Evolutionary conservation across 2,888 invertebrate genomes (phyloP), one percentile per base, ranked within the genome.

Genomic region (Myopa tessellatipennis): DNA sequence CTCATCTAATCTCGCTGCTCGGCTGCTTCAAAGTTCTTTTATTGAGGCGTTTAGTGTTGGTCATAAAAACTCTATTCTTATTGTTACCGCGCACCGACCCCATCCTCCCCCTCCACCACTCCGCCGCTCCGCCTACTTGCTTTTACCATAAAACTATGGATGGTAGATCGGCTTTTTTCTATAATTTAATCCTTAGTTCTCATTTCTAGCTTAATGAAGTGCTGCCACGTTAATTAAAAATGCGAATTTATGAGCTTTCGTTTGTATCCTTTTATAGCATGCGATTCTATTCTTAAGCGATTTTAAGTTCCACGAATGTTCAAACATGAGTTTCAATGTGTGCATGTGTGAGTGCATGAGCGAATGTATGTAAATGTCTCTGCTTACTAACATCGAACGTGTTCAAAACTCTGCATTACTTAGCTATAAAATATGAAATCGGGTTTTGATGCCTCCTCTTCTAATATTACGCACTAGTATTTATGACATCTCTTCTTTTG

Each of bases 181-280:
- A 36, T 65, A 26, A 36, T 65, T 36, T 36, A 10, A 34, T 65
- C 65, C 38, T 38, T 67, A 10, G 8, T 50, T 26, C 10, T 26
- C 45, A n/a, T 45, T 50, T 61, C 40, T 16, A 38, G 14, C 16
- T 68, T 74, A 67, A 74, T 74, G 74, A 74, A 74, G 74, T 74
- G 74, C 58, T 74, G 74, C 67, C 67, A 58, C 40, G 74, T 74
- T 74, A 38, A 74, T 74, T 74, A 74, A 74, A 74, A 74, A 67
- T 55, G 55, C 38, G 55, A 55, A 36, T 67, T 67, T 74, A 74
- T 68, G 52, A 55, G 18, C 40, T 18, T 74, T 67, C 55, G 74
- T 52, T 67, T 67, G 63, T 26, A 61, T 18, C 61, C n/a, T 61
- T 70, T 70, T 70, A 70, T 70, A 34, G 38, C 34, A 34, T 8